Evolutionary conservation across 2,888 invertebrate genomes (phyloP).

Genomic region (Athalia rosae): DNA sequence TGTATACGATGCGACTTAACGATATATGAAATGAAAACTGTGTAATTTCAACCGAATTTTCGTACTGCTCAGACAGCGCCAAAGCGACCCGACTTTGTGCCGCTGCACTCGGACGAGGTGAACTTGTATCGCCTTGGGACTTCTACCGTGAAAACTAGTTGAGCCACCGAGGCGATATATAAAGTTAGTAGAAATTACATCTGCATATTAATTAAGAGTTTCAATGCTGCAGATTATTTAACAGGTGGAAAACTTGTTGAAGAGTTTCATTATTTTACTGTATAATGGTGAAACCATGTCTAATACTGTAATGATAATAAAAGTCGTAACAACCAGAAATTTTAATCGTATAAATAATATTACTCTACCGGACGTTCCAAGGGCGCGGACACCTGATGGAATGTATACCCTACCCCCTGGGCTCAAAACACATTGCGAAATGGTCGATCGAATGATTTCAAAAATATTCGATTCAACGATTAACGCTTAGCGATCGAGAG

Average conservation of each 20-base stretch:
- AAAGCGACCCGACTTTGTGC: slow-evolving; percentile 15
- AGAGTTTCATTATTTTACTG: slow-evolving; percentile 43
- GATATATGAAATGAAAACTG: slow-evolving; percentile 33
- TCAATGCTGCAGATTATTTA: slow-evolving; percentile 67
- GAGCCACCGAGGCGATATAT: slow-evolving; percentile 54
- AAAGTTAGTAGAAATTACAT: slow-evolving; percentile 68
- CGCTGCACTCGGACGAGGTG: slow-evolving; percentile 43
- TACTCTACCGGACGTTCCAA: slow-evolving; percentile 27
- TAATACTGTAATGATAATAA: slow-evolving; percentile 33
- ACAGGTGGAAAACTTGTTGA: slow-evolving; percentile 57
- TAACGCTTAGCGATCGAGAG: slow-evolving; percentile 20
- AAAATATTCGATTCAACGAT: too few relatives aligned
- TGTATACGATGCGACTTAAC: too few relatives aligned
- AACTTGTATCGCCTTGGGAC: slow-evolving; percentile 51
- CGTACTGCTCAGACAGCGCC: background rate
- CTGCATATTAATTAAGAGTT: slow-evolving; percentile 64
- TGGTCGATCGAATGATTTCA: too few relatives aligned
- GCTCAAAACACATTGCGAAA: too few relatives aligned
- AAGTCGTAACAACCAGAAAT: background rate
- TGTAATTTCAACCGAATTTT: background rate
- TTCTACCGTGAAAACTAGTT: slow-evolving; percentile 40
- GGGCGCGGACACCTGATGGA: slow-evolving; percentile 20
- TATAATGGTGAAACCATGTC: slow-evolving; percentile 38
- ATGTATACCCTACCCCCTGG: background rate
- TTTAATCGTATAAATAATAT: slow-evolving; percentile 28